Evolutionary conservation across 2,888 invertebrate genomes (phyloP), one percentile per base, ranked within the genome.

Genomic region (Panzeria rudis): DNA sequence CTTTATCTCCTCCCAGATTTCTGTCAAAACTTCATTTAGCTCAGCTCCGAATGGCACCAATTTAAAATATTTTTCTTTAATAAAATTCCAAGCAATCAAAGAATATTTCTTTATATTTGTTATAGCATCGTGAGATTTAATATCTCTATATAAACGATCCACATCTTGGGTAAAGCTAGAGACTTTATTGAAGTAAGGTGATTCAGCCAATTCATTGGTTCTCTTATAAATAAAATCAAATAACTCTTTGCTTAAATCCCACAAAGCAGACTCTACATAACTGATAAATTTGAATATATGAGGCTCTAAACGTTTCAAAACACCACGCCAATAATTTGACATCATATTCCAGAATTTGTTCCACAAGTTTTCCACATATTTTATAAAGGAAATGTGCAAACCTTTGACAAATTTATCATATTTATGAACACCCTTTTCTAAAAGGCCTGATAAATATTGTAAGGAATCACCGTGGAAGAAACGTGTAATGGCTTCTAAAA

Each of bases 331-430:
- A 89, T 97, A 96, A 64, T 94, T 94, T 0, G 94, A 93, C 0
- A 96, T 89, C 73, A 95, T 93, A 1, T 93, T 92, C 3, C 95
- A 94, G 7, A 95, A 94, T 88, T 95, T 95, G 13, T 94, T 94
- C 95, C 96, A 97, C 15, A 97, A 93, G 69, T 95, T 94, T 88
- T 97, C 96, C 89, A 97, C 94, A 88, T 96, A 96, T 83, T 94
- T 94, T 17, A 95, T 94, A 78, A 94, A 93, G 29, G 93, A 94
- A 91, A 87, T 95, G 90, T 97, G 97, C 81, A 97, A 89, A 86
- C 96, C 95, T 88, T 96, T 95, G 0, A 97, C 94, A 86, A 97
- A 95, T 91, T 94, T 95, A 87, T 97, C 97, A 88, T 97, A 97
- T 88, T 96, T 96, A 85, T 95, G 93, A 0, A 97, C 95, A 84